Evolutionary conservation across 2,888 invertebrate species (phyloP), one percentile per base, ranked within the genome.

Genomic region (Eilema griseolum): DNA sequence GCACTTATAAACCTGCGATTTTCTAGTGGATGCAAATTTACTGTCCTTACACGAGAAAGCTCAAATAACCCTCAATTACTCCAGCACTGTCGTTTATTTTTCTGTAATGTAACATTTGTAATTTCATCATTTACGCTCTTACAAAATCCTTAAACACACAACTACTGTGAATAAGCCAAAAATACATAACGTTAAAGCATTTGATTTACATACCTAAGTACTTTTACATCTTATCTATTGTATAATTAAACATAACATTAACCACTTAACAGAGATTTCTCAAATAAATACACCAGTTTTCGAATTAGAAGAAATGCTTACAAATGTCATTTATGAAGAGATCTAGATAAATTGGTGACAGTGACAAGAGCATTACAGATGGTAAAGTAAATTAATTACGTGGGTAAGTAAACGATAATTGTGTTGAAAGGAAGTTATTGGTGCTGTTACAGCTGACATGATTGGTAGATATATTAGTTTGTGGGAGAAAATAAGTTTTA

Each of bases 321-420:
- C 57, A 28, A 70, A 61, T 16, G 23, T 59, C 61, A 7, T 11
- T 52, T 23, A 23, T 20, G 14, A 10, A 72, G 3, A 65, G 78
- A 68, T 78, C 83, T 75, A 78, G 64, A 76, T 71, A 71, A 70
- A 76, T 68, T 83, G 77, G 84, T 66, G 57, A 57, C 16, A n/a
- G 61, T 67, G 71, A 68, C 69, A 72, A 76, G 77, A 70, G 59
- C 70, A 73, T 67, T 72, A 72, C 69, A n/a, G 72, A 73, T 71
- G 56, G 56, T 72, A 57, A 77, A 75, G 78, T 79, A 78, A 81
- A 80, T 78, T 77, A 73, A 77, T 83, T 73, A 72, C 76, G 69
- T 77, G 72, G 78, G 14, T 20, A 7, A 75, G 69, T 72, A 72
- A 67, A 70, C 69, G 60, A 75, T 37, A 33, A 16, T 33, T 41